Conservation (phyloP, 2,113 vertebrate species). For the Aix galericulata region DNA sequence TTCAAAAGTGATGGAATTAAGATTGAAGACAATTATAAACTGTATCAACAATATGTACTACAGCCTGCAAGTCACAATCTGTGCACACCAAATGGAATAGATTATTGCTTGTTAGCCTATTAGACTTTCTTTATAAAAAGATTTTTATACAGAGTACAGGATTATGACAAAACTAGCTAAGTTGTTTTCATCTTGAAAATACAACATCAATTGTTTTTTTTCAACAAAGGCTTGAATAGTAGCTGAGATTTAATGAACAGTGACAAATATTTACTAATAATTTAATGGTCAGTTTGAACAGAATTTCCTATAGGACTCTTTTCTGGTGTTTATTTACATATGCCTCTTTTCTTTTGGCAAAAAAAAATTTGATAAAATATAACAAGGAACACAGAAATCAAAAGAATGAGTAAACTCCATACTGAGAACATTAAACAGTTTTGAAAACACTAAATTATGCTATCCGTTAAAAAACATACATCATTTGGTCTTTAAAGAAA, state of each 20-base stretch:
- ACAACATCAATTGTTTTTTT: constrained; percentile 64
- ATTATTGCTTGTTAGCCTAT: constrained; percentile 78
- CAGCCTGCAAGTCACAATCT: constrained; percentile 68
- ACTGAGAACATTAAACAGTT: constrained; percentile 44
- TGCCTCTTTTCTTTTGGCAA: constrained; percentile 48
- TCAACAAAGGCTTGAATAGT: constrained; percentile 65
- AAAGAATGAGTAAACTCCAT: constrained; percentile 58
- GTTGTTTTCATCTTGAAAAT: constrained; percentile 69
- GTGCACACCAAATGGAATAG: constrained; percentile 67
- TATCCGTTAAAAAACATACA: constrained; percentile 70
- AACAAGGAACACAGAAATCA: constrained; percentile 52
- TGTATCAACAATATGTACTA: constrained; percentile 68
- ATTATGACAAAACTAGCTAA: constrained; percentile 75
- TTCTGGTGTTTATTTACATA: constrained; percentile 71
- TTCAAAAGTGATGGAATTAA: constrained; percentile 50
- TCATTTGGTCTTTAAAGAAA: constrained; percentile 71
- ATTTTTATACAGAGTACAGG: constrained; percentile 74
- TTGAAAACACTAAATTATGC: constrained; percentile 65
- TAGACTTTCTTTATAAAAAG: constrained; percentile 76
- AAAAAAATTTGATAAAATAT: constrained; percentile 32
- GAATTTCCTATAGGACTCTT: constrained; percentile 61
- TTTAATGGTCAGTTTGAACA: constrained; percentile 62
- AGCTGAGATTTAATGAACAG: constrained; percentile 63
- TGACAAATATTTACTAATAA: constrained; percentile 64
- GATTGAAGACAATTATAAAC: constrained; percentile 67